Evolutionary conservation across 2,888 invertebrate genomes (phyloP), one percentile per base, ranked within the genome.

Genomic region (Drosophila infuscata): DNA sequence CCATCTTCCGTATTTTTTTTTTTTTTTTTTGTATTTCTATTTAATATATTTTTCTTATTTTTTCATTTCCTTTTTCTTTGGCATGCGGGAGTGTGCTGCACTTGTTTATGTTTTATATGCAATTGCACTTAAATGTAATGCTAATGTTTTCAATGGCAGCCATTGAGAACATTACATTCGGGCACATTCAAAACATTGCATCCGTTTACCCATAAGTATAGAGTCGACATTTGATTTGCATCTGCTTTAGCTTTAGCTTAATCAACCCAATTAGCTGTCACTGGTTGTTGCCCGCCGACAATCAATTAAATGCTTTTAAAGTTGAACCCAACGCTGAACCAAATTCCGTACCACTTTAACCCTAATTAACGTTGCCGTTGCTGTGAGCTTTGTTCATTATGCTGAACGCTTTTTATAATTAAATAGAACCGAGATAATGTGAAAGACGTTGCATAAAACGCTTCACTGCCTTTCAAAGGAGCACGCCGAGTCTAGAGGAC

Each of bases 91-190:
- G 57, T 56, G 56, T 56, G 51, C 30, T 63, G 56, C 56, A 53
- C 56, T 76, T 79, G 79, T 74, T 68, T 78, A 74, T 83, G 74
- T 82, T 75, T 84, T 54, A 38, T 54, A 84, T 84, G 84, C 85
- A 77, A 79, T 84, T 79, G 82, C 85, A 84, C 85, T 85, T 82
- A 84, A 88, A 85, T 77, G 79, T 79, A 78, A 87, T 84, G 84
- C 79, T 81, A 79, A 84, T 85, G 88, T 79, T 78, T 70, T 62
- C 51, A 72, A 49, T 79, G 46, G 51, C 67, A 20, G 43, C 12
- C 43, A 46, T 20, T 46, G 43, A 46, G 69, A 81, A 36, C 15
- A 25, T 43, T 59, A 73, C 67, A 70, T 53, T 25, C 43, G 60
- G 60, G 3, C 43, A 43, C 63, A 72, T 63, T 54, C 32, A 66